phyloP scores from a whole-genome alignment of 2,113 vertebrate genomes.

The Macroglossus sobrinus region DNA sequence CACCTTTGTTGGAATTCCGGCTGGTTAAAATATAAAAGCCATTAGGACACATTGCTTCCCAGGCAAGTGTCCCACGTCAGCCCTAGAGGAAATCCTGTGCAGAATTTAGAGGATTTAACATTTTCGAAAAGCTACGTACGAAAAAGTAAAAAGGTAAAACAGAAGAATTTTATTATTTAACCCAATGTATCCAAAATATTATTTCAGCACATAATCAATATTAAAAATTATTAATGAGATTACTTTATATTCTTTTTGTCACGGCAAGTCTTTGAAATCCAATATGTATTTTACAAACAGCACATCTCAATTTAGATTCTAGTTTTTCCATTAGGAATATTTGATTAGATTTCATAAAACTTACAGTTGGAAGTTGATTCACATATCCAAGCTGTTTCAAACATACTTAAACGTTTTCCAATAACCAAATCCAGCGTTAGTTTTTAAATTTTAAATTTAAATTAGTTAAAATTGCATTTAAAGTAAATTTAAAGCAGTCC shows the following conservation, averaged over 20 bases:
- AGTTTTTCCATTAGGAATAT: not conserved
- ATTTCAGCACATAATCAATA: not conserved
- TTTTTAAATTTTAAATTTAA: slow-evolving; percentile 10
- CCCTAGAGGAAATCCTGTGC: not conserved
- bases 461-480: not conserved
- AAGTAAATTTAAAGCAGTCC: not conserved
- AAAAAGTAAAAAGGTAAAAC: not conserved
- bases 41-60: too few species aligned
- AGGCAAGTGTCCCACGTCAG: accelerated
- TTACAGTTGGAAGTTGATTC: not conserved
- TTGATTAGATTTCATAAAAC: slow-evolving; percentile 19
- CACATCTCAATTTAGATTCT: not conserved
- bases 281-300: not conserved
- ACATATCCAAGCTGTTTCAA: not conserved
- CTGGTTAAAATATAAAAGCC: not conserved
- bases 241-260: not conserved
- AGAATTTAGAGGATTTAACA: not conserved
- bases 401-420: not conserved
- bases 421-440: not conserved
- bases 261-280: not conserved
- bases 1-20: not conserved
- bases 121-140: not conserved
- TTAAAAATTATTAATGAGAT: not conserved
- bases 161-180: slow-evolving; percentile 15
- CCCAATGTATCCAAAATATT: not conserved